Conservation (phyloP, 1,140 invertebrate genomes). For the Euschistus heros region DNA sequence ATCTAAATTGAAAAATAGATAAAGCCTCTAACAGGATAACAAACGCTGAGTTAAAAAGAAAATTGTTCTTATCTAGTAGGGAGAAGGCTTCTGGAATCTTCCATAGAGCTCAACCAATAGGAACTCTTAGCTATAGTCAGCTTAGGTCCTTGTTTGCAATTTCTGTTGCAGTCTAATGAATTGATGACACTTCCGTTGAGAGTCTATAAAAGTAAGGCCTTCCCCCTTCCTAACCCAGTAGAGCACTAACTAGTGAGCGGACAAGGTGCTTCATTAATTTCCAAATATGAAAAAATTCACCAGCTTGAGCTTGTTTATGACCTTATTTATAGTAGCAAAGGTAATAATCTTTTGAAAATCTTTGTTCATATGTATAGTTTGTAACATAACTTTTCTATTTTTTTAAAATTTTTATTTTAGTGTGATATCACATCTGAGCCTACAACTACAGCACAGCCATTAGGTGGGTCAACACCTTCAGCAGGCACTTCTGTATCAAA, state of each 20-base stretch:
- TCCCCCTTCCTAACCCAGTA: not conserved
- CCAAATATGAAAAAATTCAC: not conserved
- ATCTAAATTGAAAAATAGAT: constrained; percentile 2
- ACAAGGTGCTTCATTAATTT: not conserved
- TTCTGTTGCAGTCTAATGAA: not conserved
- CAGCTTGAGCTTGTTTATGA: not conserved
- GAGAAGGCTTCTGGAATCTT: not conserved
- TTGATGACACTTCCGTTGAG: not conserved
- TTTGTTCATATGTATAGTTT: not conserved
- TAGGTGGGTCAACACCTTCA: not conserved
- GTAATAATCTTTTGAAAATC: not conserved
- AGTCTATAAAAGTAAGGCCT: not conserved
- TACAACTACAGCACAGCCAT: not conserved
- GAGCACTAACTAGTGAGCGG: not conserved
- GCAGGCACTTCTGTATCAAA: constrained; percentile 4
- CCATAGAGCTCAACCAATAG: not conserved
- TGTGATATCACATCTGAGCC: constrained; percentile 7
- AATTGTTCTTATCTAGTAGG: not conserved
- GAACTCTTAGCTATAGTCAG: not conserved
- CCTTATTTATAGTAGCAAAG: not conserved
- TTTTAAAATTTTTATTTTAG: constrained; percentile 5
- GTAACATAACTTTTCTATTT: not conserved
- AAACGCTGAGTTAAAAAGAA: constrained; percentile 7
- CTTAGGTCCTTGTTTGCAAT: too few species aligned
- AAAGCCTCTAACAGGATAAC: not conserved